Percentiles rank a stretch among this genome's conserved stretches.
These are phyloP conservation scores for Podargus strigoides DNA, from an alignment of 2,797 vertebrate genomes.

Conservation along the genomic window DNA sequence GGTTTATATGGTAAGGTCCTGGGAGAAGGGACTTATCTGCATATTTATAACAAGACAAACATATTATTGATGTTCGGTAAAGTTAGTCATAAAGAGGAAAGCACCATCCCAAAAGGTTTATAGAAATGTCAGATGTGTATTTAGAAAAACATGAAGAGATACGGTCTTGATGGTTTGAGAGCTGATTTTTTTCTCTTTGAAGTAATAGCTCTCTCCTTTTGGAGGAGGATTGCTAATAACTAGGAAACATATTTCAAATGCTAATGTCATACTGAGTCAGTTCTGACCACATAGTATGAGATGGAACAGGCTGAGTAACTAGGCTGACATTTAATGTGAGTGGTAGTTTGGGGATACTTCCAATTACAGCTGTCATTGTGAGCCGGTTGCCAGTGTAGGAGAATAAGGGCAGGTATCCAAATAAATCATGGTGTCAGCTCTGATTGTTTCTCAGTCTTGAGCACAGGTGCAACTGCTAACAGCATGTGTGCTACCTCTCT, in stretches of 20 bases:
- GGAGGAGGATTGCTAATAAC: neutral
- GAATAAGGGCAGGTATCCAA: neutral
- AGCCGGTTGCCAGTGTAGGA: neutral
- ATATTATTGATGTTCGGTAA: neutral
- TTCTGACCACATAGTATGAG: neutral
- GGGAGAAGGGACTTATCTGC: neutral
- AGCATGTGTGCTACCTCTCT: neutral
- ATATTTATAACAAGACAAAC: neutral
- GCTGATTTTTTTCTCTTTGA: neutral
- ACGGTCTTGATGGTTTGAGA: neutral
- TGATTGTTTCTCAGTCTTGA: neutral
- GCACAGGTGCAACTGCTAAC: neutral
- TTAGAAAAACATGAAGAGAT: neutral
- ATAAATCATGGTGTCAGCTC: neutral
- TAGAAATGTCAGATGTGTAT: neutral
- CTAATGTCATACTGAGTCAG: neutral
- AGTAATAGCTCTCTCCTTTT: neutral
- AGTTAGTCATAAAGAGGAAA: neutral
- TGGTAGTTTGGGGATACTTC: neutral
- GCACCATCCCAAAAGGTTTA: neutral
- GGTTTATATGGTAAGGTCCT: neutral
- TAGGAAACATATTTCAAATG: neutral
- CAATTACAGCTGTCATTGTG: neutral
- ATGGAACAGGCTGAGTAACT: conserved; percentile 9
- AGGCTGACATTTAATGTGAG: conserved; percentile 33